Base-by-base conservation (phyloP, 2,113 vertebrate species). In the Myodes glareolus region DNA sequence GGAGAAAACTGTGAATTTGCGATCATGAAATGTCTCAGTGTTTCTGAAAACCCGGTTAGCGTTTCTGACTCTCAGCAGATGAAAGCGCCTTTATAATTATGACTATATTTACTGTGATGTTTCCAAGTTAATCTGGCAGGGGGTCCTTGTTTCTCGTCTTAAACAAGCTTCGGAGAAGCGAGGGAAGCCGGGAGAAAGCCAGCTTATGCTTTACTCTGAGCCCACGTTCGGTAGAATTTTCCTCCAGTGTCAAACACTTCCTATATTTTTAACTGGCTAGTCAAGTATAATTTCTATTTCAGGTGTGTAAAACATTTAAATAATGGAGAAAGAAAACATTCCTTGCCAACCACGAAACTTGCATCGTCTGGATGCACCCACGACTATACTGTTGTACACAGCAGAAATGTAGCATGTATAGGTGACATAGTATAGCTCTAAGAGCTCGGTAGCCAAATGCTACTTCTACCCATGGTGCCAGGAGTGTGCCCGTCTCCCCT, bases 291-390 rank as follows among this genome's bases (percentile, higher is more conserved):
- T 98, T 97, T 97, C 97, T 97, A 96, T 98, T 98, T 98, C 98
- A 99, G 98, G 99, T 99, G 99, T 97, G 98, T 98, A 99, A 98
- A 98, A 97, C 98, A 98, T 98, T 72, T 29, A 97, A 96, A 98
- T 95, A 98, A 98, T 97, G 92, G 96, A 98, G 95, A 97, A 98
- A 58, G 5, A 50, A 98, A 98, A 92, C 93, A 98, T 97, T 97
- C 98, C 97, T 94, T 97, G 98, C 95, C 94, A 90, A 90, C 97
- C 16, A 76, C 50, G 52, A 91, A 98, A 96, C 90, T 97, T 97
- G 97, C 96, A 87, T 80, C 96, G 70, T 86, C 95, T 95, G 80
- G 1, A 31, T 76, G 36, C 29, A 88, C 95, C 96, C 96, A 90
- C 90, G 86, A 77, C 90, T 61, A 31, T 92, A 76, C 72, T 96